These are phyloP conservation scores for Dusona sp. DNA, from an alignment of 2,888 invertebrate genomes.

Conservation along the genomic window DNA sequence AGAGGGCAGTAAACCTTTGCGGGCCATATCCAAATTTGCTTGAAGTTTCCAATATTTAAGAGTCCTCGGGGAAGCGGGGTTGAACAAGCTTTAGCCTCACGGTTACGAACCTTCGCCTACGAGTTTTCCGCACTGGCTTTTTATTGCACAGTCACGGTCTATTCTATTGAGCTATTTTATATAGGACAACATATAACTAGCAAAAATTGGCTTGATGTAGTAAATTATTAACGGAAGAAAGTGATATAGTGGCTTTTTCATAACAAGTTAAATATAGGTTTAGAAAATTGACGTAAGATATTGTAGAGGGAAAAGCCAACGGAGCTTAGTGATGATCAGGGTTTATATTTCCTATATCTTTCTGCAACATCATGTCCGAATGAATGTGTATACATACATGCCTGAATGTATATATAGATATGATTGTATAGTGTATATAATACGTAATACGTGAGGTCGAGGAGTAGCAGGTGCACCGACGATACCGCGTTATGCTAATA, in stretches of 20 bases:
- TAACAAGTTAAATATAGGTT: constrained; percentile 8
- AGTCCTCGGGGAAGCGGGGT: constrained; percentile 36
- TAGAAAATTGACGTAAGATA: constrained; percentile 1
- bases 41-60: constrained; percentile 54
- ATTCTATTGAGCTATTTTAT: constrained; percentile 10
- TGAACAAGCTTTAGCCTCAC: constrained; percentile 20
- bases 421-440: constrained; percentile 19
- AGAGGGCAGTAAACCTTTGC: neutral
- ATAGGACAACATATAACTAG: neutral
- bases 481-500: constrained; percentile 60
- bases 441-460: constrained; percentile 44
- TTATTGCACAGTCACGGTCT: constrained; percentile 26
- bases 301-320: neutral
- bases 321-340: constrained; percentile 25
- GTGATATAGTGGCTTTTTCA: neutral
- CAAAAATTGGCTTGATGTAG: neutral
- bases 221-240: constrained; percentile 9
- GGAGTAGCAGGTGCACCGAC: constrained; percentile 57
- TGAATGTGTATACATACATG: constrained; percentile 16
- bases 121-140: neutral
- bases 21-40: constrained; percentile 44
- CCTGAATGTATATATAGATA: neutral
- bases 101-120: constrained; percentile 15
- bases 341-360: constrained; percentile 25
- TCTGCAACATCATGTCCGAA: constrained; percentile 28